These are phyloP conservation scores for Vanessa cardui DNA, from an alignment of 2,888 invertebrate genomes.

Conservation along the genomic window DNA sequence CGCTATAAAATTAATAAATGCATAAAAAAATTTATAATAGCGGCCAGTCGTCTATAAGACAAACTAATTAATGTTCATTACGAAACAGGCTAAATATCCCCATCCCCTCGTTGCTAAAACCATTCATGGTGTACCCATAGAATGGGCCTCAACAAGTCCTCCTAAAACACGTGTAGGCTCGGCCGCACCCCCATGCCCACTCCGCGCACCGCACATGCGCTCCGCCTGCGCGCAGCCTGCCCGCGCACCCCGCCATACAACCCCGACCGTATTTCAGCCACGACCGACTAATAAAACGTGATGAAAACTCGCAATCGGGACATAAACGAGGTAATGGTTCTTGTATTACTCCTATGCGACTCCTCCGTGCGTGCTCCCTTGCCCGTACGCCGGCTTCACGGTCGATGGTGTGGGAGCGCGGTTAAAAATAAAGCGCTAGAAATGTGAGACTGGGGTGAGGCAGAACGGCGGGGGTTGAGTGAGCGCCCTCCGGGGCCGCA, in stretches of 20 bases:
- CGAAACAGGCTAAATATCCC: constrained; percentile 13
- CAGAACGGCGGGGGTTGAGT: constrained; percentile 81
- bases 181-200: constrained; percentile 40
- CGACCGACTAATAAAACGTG: constrained; percentile 65
- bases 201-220: constrained; percentile 47
- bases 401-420: constrained; percentile 75
- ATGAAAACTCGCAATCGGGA: constrained; percentile 60
- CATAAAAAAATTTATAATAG: too few relatives aligned
- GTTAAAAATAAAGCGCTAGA: constrained; percentile 80
- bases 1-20: too few relatives aligned
- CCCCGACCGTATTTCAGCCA: constrained; percentile 64
- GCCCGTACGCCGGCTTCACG: constrained; percentile 28
- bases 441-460: constrained; percentile 77
- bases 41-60: not conserved
- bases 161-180: constrained; percentile 38
- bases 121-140: constrained; percentile 37
- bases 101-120: constrained; percentile 32
- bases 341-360: constrained; percentile 40
- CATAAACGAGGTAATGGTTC: constrained; percentile 63
- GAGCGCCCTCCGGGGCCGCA: constrained; percentile 72
- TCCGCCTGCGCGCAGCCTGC: constrained; percentile 58
- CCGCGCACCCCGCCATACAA: constrained; percentile 64
- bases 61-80: constrained; percentile 2
- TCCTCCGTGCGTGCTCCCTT: constrained; percentile 2
- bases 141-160: constrained; percentile 38